Evolutionary conservation across 2,797 vertebrate genomes (phyloP), one percentile per base, ranked within the genome.

Genomic region (Myotis daubentonii): DNA sequence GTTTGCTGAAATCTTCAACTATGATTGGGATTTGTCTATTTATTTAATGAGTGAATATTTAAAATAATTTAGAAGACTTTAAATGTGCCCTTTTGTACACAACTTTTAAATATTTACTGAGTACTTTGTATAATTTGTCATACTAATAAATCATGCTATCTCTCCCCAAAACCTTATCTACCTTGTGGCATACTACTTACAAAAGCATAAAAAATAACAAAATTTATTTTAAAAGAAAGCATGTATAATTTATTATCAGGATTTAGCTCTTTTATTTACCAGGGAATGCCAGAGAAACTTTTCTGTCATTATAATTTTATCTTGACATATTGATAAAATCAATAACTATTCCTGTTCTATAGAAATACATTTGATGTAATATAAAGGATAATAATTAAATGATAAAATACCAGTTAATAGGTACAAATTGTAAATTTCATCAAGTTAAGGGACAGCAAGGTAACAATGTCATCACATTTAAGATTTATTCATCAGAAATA

Each of bases 381-480:
- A 78, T 91, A 6, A 76, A 74, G 65, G 44, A 44, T 78, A 72
- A 68, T 55, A 33, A 81, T 86, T 87, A 74, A 87, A 76, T 74
- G 49, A 65, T 28, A 81, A 87, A 70, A 76, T 81, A 8, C 28
- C 22, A 53, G 28, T 41, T 91, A 95, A 62, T n/a, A 16, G 20
- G 0, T 6, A 38, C 13, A 89, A 28, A 8, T 23, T 83, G 13
- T 47, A 96, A 92, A 82, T 71, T 70, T 15, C 13, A 53, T 62
- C 22, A 36, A 16, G 38, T 80, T 75, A 51, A 55, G 20, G 17
- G 0, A 20, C 5, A 80, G 9, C 0, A 76, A 41, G 3, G 8
- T 85, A 62, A 94, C 94, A 88, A 71, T 30, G 47, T 23, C 10
- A 68, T 94, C 72, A 79, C 6, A 74, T 92, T 87, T 41, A 66